Evolutionary conservation across 2,888 invertebrate species (phyloP), one percentile per base, ranked within the genome.

Genomic region (Melinopterus prodromus): DNA sequence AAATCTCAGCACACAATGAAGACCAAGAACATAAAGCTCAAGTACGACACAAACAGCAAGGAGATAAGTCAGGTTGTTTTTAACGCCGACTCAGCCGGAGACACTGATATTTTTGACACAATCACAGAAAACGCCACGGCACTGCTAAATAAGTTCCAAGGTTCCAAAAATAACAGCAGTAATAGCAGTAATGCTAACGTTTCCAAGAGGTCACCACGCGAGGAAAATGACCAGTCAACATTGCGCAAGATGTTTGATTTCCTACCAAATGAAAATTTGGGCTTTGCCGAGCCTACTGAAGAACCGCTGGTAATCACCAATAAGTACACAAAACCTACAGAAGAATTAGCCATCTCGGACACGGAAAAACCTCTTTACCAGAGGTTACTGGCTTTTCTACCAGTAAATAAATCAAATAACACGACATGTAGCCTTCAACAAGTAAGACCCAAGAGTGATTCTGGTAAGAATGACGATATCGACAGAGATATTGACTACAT

Each of bases 401-500:
- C 53, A 53, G 53, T 53, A 3, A 53, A 53, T 12, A 53, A 53
- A 12, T 53, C 53, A 12, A 53, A 53, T 53, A 53, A 4, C 12
- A 9, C 53, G 53, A 53, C 53, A 12, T 53, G 53, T 53, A 12
- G 53, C 53, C 53, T 14, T 4, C 71, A 35, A 74, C 74, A 74
- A 74, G n/a, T 35, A 7, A 74, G 74, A 36, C 53, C 53, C 9
- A 53, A 53, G 53, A 74, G 35, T 74, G 74, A n/a, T 26, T 74
- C 74, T 74, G n/a, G 74, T 36, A 12, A 74, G n/a, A 74, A 35
- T 6, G 36, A 74, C 9, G 37, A 26, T n/a, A n/a, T 74, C 14
- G 74, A 74, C 6, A n/a, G 9, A 1, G 74, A 74, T 74, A 74
- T 74, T n/a, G 74, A 16, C 26, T 74, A 74, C 35, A 74, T 74